A percentile compares a stretch with the other conserved stretches of the same genome.
Evolutionary conservation across 2,113 vertebrate genomes (phyloP).

Genomic region (Mirounga angustirostris): DNA sequence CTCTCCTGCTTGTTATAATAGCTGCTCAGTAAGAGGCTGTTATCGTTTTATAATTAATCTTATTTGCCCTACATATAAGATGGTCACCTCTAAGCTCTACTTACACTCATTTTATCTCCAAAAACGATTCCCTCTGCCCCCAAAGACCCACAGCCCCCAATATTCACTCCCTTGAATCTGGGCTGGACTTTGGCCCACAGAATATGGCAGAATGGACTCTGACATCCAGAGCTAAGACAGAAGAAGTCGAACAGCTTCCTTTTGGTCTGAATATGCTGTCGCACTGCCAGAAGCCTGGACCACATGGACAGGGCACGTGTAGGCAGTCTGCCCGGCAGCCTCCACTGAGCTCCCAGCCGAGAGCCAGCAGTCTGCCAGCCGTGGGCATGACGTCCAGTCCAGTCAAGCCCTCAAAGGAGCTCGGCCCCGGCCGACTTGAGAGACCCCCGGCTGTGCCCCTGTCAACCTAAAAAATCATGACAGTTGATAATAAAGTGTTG

Average conservation of each 20-base stretch:
- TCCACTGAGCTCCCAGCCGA: neutral
- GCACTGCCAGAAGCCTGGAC: neutral
- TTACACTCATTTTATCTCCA: neutral
- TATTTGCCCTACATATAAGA: neutral
- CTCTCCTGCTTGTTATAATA: neutral
- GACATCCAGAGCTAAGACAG: neutral
- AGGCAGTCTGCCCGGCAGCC: neutral
- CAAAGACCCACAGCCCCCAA: neutral
- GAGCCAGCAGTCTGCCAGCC: neutral
- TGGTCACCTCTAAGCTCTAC: neutral
- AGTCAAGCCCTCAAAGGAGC: neutral
- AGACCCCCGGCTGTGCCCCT: neutral
- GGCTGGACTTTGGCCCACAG: neutral
- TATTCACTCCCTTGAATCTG: too few species aligned
- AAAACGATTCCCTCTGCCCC: neutral
- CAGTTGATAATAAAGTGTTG: neutral
- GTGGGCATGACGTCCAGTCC: neutral
- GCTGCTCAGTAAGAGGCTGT: neutral
- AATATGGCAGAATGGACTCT: neutral
- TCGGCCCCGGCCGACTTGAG: neutral
- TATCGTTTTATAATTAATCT: neutral
- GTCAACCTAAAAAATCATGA: neutral
- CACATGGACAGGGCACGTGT: neutral
- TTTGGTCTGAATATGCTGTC: neutral
- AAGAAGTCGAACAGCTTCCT: neutral